Conservation (phyloP, 2,113 vertebrate genomes). For the Gymnobelideus leadbeateri region DNA sequence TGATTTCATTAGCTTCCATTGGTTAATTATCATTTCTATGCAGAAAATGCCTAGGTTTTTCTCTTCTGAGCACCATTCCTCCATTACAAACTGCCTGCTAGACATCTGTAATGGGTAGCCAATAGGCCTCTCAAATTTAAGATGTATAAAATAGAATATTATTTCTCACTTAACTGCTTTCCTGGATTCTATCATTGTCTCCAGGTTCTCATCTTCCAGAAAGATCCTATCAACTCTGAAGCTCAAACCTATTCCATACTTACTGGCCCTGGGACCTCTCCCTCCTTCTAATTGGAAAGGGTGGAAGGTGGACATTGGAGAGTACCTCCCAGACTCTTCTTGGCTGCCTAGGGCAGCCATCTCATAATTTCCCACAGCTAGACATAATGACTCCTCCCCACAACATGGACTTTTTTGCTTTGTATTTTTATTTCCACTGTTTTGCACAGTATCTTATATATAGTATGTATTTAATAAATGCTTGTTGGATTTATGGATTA, state of each 20-base stretch:
- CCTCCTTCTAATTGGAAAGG: background rate
- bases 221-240: background rate
- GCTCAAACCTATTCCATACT: background rate
- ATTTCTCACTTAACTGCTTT: background rate
- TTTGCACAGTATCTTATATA: background rate
- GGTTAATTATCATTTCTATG: background rate
- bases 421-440: background rate
- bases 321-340: background rate
- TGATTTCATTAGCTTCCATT: background rate
- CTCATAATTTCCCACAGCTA: background rate
- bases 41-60: background rate
- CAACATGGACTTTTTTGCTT: background rate
- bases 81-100: background rate
- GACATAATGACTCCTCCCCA: background rate
- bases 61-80: background rate
- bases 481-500: background rate
- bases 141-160: background rate
- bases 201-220: background rate
- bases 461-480: background rate
- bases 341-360: background rate
- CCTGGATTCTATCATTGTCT: background rate
- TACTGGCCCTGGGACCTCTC: background rate
- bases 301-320: background rate
- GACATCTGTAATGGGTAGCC: background rate
- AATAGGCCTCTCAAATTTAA: background rate